Base-by-base conservation (phyloP, 1,140 invertebrate genomes). In the Calosoma granatense region DNA sequence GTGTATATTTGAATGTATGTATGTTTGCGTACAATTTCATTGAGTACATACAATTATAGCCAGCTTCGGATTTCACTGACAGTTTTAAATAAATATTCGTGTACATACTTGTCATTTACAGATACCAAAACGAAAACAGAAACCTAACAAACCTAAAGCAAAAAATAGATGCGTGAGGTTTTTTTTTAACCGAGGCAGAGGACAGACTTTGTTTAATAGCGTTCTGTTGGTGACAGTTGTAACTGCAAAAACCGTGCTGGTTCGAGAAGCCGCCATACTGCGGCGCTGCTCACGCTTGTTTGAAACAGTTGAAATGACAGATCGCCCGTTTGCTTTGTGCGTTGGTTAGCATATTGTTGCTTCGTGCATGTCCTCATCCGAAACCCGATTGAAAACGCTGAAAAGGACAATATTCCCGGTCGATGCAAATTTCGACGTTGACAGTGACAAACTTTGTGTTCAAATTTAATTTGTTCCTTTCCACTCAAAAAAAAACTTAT, bases 141-240 rank as follows among this genome's bases (percentile, higher is more conserved):
- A 47, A 47, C 4, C 14, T 30, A 4, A 30, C 4, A 30, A 47
- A 3, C 17, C 9, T 4, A 47, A 47, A 12, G 41, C 41, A 47
- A 47, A 47, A 47, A 47, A 12, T n/a, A 47, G 41, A 47, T 47
- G 41, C 41, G 41, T 47, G 41, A 12, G 9, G 41, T 6, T 47
- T 47, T 47, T 47, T 47, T 11, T 47, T 14, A 30, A 30, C 26
- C 6, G 6, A 6, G 14, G 26, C 14, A 30, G 26, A 30, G 14
- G 14, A 30, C 15, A 54, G 57, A 56, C 55, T 59, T 61, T 61
- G 55, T 61, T 61, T 61, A 61, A 61, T 61, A 60, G 55, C 54
- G 55, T 17, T 53, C 56, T 61, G 60, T 22, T 55, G 54, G 55
- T 61, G 60, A 60, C 60, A 57, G 60, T 56, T 51, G 58, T 47